Conservation (phyloP, 2,797 vertebrate species). For the Coreius guichenoti region DNA sequence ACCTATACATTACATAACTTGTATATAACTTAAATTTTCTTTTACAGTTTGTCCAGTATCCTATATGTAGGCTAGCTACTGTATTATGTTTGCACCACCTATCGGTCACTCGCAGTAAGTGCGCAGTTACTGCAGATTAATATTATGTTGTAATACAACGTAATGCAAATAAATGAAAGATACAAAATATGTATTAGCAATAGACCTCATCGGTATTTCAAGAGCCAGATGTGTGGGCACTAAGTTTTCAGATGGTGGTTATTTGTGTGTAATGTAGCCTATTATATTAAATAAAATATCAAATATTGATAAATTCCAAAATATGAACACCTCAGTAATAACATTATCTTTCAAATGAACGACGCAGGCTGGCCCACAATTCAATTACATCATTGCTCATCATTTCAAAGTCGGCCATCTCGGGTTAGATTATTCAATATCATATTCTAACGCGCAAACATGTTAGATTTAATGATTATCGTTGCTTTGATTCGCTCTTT, state of each 20-base stretch:
- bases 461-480: not conserved
- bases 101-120: not conserved
- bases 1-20: not conserved
- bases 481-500: conserved; percentile 6
- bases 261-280: not conserved
- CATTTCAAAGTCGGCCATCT: conserved; percentile 17
- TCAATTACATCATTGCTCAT: conserved; percentile 16
- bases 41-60: not conserved
- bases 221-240: not conserved
- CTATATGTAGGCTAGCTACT: not conserved
- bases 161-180: not conserved
- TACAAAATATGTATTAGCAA: not conserved
- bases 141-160: conserved; percentile 5
- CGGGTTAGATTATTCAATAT: conserved; percentile 6
- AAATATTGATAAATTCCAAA: not conserved
- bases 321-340: not conserved
- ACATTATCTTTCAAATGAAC: not conserved
- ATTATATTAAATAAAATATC: not conserved
- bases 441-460: not conserved
- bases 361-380: conserved; percentile 11
- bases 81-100: not conserved
- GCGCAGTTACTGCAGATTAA: not conserved
- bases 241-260: not conserved
- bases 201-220: not conserved
- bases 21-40: not conserved